These are phyloP conservation scores for Oncorhynchus keta DNA, from an alignment of 2,113 vertebrate species.

Conservation along the genomic window DNA sequence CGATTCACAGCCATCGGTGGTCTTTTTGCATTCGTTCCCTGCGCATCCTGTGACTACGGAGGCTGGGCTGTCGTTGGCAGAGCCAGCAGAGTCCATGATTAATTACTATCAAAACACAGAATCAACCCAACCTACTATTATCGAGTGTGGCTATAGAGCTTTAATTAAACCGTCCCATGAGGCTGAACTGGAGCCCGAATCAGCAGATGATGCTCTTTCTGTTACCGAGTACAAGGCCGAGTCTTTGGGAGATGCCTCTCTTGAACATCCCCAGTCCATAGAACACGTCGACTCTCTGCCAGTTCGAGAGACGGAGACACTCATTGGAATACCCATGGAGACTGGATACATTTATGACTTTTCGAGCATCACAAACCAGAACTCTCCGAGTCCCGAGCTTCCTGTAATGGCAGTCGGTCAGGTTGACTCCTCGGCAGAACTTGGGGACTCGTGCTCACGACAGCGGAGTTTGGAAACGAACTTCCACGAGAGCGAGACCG, in stretches of 20 bases:
- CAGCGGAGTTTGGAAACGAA: constrained; percentile 4
- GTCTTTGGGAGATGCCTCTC: constrained; percentile 40
- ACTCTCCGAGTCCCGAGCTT: constrained; percentile 24
- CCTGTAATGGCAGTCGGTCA: constrained; percentile 2
- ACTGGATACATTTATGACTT: constrained; percentile 36
- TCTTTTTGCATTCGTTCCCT: constrained; percentile 69
- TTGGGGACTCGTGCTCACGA: constrained; percentile 4
- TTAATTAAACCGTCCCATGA: constrained; percentile 26
- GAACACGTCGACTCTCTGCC: constrained; percentile 34
- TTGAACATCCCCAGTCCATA: constrained; percentile 16
- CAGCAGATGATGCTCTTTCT: constrained; percentile 18
- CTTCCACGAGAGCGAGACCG: not conserved
- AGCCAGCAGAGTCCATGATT: constrained; percentile 64
- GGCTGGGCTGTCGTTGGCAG: constrained; percentile 59
- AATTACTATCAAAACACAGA: constrained; percentile 19
- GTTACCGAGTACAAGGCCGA: constrained; percentile 19
- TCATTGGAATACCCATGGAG: constrained; percentile 24
- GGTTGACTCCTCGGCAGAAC: constrained; percentile 33
- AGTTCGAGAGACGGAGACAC: constrained; percentile 14
- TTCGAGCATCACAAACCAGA: constrained; percentile 24
- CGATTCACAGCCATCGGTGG: constrained; percentile 60
- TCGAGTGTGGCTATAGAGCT: constrained; percentile 27
- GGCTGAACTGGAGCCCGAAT: constrained; percentile 35
- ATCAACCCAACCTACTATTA: constrained; percentile 6
- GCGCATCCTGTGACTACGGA: constrained; percentile 53